A percentile compares a stretch with the other conserved stretches of the same genome.
phyloP scores from a whole-genome alignment of 2,888 invertebrate genomes.

The Alcis repandata region DNA sequence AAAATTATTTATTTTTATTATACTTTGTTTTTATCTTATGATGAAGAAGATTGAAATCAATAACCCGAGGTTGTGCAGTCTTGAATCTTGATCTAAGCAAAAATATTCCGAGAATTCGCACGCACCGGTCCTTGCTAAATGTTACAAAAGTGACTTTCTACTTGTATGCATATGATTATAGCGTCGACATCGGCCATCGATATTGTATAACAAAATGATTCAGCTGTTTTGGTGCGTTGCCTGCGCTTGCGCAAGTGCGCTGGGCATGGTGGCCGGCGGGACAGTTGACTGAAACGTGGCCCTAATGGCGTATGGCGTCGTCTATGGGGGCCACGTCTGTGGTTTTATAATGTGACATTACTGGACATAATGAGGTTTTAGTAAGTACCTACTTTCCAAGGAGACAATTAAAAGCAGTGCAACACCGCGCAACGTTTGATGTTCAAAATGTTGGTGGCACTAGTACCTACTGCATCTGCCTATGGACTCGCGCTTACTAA shows the following conservation, averaged over 20 bases:
- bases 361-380: background rate
- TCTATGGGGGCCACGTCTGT: background rate
- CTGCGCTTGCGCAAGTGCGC: slow-evolving; percentile 38
- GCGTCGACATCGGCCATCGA: slow-evolving; percentile 31
- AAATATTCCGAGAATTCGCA: background rate
- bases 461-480: too few species aligned
- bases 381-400: background rate
- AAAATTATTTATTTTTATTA: too few species aligned
- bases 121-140: slow-evolving; percentile 20
- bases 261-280: slow-evolving; percentile 35
- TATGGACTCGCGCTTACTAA: too few species aligned
- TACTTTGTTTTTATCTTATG: too few species aligned
- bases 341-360: background rate
- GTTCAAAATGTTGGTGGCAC: too few species aligned
- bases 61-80: background rate
- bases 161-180: slow-evolving; percentile 50
- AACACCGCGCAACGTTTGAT: too few species aligned
- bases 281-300: slow-evolving; percentile 6
- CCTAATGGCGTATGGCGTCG: background rate
- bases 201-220: slow-evolving; percentile 50
- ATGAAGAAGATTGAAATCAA: too few species aligned
- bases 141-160: slow-evolving; percentile 50
- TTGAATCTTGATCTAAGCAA: background rate
- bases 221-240: slow-evolving; percentile 32
- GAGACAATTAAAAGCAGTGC: too few species aligned